Conservation (phyloP, 2,113 vertebrate species). For the Naja naja region DNA sequence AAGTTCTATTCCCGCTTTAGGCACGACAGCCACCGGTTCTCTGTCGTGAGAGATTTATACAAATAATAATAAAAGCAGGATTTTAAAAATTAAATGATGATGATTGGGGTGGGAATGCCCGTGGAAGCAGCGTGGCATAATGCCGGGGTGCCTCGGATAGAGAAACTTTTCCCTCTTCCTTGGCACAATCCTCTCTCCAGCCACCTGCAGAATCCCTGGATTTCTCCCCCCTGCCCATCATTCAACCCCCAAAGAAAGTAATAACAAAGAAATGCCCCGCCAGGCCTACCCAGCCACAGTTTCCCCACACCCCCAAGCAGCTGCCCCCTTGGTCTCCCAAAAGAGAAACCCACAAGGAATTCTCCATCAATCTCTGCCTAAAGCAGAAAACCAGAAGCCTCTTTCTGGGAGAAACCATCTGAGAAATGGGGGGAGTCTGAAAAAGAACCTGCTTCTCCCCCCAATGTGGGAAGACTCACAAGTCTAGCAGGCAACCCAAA, state of each 20-base stretch:
- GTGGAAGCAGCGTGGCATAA: neutral
- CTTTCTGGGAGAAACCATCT: neutral
- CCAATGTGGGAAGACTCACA: neutral
- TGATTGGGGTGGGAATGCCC: neutral
- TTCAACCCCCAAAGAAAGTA: neutral
- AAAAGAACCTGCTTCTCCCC: neutral
- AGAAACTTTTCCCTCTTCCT: neutral
- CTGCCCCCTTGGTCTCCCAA: neutral
- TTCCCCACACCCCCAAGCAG: fast-evolving
- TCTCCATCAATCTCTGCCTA: neutral
- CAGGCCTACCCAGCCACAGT: no score
- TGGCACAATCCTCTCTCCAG: neutral
- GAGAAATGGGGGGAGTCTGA: neutral
- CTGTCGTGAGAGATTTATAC: neutral
- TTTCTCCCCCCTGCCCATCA: neutral
- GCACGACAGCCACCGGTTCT: neutral
- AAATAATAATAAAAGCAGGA: neutral
- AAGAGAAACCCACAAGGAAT: neutral
- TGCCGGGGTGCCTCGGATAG: neutral
- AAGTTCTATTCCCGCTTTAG: fast-evolving
- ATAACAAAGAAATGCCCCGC: neutral
- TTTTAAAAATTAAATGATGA: neutral
- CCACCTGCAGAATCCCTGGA: neutral
- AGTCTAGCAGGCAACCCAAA: neutral
- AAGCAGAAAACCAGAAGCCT: neutral